phyloP scores from a whole-genome alignment of 2,797 vertebrate genomes.

The Myotis vivesi region DNA sequence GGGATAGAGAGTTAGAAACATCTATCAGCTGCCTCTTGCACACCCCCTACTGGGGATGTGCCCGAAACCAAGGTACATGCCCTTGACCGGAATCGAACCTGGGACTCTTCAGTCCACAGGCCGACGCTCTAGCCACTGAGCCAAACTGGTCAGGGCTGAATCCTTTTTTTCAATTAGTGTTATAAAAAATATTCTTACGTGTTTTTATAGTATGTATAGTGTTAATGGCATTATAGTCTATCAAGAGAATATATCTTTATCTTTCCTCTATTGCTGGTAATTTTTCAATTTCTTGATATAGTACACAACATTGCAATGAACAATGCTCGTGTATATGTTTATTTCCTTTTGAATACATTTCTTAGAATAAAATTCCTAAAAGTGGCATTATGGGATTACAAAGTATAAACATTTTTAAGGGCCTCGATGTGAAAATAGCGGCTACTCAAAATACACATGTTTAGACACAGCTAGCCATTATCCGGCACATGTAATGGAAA shows the following conservation, averaged over 20 bases:
- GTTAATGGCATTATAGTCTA: slow-evolving; percentile 16
- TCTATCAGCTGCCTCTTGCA: too few species aligned
- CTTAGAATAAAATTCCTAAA: slow-evolving; percentile 34
- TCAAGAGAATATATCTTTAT: not conserved
- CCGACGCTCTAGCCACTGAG: too few species aligned
- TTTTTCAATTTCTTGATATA: slow-evolving; percentile 39
- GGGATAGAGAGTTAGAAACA: too few species aligned
- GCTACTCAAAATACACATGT: not conserved
- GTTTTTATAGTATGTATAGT: not conserved
- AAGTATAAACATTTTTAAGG: slow-evolving; percentile 38
- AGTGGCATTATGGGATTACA: slow-evolving; percentile 21
- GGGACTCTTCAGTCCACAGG: too few species aligned
- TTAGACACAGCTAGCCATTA: not conserved
- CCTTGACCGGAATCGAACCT: too few species aligned
- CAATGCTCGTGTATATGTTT: not conserved
- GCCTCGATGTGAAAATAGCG: slow-evolving; percentile 8
- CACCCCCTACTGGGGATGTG: too few species aligned
- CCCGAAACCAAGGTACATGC: too few species aligned
- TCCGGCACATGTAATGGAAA: not conserved
- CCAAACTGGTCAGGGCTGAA: too few species aligned
- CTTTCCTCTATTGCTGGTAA: not conserved
- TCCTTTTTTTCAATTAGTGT: not conserved
- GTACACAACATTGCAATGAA: not conserved
- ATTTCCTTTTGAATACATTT: slow-evolving; percentile 43
- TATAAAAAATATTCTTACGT: not conserved